Evolutionary conservation across 2,888 invertebrate genomes (phyloP).

Genomic region (Dasypolia templi): DNA sequence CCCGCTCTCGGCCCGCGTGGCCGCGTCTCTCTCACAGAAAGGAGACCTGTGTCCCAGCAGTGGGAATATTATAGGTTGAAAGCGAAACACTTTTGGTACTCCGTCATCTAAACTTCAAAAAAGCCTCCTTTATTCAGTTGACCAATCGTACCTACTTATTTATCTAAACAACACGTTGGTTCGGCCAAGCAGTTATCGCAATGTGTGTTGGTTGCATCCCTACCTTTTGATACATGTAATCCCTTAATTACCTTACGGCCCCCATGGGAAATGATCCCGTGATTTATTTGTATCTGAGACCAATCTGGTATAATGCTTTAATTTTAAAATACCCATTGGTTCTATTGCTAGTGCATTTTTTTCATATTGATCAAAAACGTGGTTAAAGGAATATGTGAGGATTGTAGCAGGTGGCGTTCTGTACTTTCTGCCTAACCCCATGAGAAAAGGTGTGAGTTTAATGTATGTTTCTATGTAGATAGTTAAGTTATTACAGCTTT

Average conservation of each 20-base stretch:
- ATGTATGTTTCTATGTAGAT: not conserved
- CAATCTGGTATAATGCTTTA: slow-evolving; percentile 45
- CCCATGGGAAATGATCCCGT: slow-evolving; percentile 55
- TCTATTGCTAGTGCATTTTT: slow-evolving; percentile 9
- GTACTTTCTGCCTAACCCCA: too few species aligned
- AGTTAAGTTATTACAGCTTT: not conserved
- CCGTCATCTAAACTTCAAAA: too few species aligned
- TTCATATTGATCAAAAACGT: not conserved
- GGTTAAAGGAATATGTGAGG: not conserved
- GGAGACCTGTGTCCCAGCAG: too few species aligned
- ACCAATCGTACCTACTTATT: not conserved
- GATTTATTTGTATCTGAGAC: slow-evolving; percentile 52
- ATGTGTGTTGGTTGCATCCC: slow-evolving; percentile 38
- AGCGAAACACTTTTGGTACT: too few species aligned
- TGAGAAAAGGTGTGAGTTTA: not conserved
- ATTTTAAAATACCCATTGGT: slow-evolving; percentile 35
- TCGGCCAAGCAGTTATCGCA: slow-evolving; percentile 19
- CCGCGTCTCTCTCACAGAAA: too few species aligned
- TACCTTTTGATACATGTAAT: slow-evolving; percentile 52
- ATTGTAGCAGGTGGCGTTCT: not conserved
- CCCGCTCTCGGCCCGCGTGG: too few species aligned
- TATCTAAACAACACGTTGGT: not conserved
- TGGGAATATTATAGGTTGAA: too few species aligned
- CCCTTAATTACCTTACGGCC: slow-evolving; percentile 57
- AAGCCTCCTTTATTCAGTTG: too few species aligned